A percentile compares a stretch with the other conserved stretches of the same genome.
phyloP scores from a whole-genome alignment of 1,140 invertebrate genomes.

The Dendroctonus ponderosae region DNA sequence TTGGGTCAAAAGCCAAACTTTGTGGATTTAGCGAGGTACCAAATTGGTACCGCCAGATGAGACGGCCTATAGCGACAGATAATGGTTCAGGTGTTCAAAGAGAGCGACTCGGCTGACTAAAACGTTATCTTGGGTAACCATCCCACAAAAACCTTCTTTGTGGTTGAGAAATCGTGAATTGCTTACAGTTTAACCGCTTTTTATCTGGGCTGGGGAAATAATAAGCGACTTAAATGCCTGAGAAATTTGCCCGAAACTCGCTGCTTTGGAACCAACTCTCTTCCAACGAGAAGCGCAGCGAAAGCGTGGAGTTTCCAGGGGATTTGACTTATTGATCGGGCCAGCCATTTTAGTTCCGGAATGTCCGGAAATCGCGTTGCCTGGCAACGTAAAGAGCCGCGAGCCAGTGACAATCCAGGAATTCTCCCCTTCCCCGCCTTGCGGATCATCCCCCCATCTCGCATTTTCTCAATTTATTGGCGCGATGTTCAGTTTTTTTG shows the following conservation, averaged over 20 bases:
- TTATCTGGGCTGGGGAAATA: slow-evolving; percentile 20
- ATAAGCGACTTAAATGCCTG: background rate
- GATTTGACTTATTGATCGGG: slow-evolving; percentile 8
- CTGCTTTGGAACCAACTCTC: too few relatives aligned
- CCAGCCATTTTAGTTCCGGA: slow-evolving; percentile 5
- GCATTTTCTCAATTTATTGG: too few relatives aligned
- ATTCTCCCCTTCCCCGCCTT: background rate
- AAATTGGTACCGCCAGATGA: slow-evolving; percentile 2
- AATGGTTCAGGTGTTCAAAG: slow-evolving; percentile 33
- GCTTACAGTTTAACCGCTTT: slow-evolving; percentile 26
- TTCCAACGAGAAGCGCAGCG: too few relatives aligned
- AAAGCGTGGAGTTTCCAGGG: too few relatives aligned
- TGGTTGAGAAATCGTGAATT: slow-evolving; percentile 30
- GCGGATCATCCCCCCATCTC: too few relatives aligned
- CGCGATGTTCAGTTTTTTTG: too few relatives aligned
- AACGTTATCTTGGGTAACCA: slow-evolving; percentile 33
- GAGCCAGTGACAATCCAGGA: slow-evolving; percentile 5
- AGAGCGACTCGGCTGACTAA: slow-evolving; percentile 31
- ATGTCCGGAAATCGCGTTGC: slow-evolving; percentile 10
- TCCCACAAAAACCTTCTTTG: slow-evolving; percentile 33
- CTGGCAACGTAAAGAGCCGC: background rate
- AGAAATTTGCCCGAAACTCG: too few relatives aligned
- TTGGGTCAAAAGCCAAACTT: background rate
- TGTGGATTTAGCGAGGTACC: background rate
- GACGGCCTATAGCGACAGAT: slow-evolving; percentile 18